A percentile compares a stretch with the other conserved stretches of the same genome.
These are phyloP conservation scores for Paracyprichromis sp. DNA, from an alignment of 2,113 vertebrate genomes.

Conservation along the genomic window DNA sequence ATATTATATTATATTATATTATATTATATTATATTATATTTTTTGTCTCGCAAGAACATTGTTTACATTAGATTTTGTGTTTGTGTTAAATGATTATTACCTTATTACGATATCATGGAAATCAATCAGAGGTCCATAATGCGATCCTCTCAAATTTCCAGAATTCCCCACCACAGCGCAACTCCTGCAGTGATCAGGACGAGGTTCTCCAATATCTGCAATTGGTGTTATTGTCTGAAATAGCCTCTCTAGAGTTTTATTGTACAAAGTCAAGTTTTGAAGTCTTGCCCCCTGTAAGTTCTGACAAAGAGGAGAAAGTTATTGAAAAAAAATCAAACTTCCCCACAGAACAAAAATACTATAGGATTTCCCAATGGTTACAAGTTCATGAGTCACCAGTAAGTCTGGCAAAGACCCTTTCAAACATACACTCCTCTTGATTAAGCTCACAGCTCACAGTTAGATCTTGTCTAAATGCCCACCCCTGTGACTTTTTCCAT, in stretches of 20 bases:
- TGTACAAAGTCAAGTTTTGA: neutral
- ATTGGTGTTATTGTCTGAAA: slow-evolving; percentile 69
- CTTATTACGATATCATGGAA: slow-evolving; percentile 76
- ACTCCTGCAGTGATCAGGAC: slow-evolving; percentile 60
- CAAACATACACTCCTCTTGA: neutral
- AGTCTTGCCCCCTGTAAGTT: slow-evolving; percentile 24
- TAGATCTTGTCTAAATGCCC: neutral
- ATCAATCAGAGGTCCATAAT: slow-evolving; percentile 78
- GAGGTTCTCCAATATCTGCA: slow-evolving; percentile 44
- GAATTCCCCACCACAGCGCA: slow-evolving; percentile 88
- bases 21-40: neutral
- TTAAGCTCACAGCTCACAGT: neutral
- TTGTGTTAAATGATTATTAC: slow-evolving; percentile 51
- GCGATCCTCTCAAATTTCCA: slow-evolving; percentile 75
- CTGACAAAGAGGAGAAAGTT: neutral
- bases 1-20: too few relatives aligned
- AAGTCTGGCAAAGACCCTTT: neutral
- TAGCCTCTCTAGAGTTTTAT: slow-evolving; percentile 60
- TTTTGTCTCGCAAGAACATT: neutral
- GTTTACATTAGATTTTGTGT: fast-evolving
- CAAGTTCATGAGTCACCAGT: neutral
- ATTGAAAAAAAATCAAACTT: neutral
- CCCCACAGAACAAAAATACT: neutral
- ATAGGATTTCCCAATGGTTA: neutral
- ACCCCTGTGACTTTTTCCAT: neutral